A percentile compares a stretch with the other conserved stretches of the same genome.
phyloP scores from a whole-genome alignment of 2,797 vertebrate genomes.

The Hyperoplus immaculatus region DNA sequence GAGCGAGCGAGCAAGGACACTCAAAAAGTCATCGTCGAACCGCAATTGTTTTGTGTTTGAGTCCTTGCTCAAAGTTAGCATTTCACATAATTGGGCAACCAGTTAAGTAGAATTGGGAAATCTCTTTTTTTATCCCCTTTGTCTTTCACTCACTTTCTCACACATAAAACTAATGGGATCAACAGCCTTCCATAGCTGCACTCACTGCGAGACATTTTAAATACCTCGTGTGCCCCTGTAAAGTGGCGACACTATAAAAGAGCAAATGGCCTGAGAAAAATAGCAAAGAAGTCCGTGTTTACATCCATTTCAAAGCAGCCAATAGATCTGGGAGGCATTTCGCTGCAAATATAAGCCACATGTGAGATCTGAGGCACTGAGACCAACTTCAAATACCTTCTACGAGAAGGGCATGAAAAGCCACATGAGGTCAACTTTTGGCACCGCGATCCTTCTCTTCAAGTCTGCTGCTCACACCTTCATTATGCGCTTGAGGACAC shows the following conservation, averaged over 20 bases:
- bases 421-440: constrained; percentile 73
- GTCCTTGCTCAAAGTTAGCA: constrained; percentile 35
- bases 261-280: constrained; percentile 54
- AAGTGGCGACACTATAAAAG: constrained; percentile 55
- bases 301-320: constrained; percentile 74
- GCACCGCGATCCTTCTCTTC: constrained; percentile 59
- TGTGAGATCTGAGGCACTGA: constrained; percentile 73
- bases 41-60: constrained; percentile 66
- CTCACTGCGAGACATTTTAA: constrained; percentile 24
- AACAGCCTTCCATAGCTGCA: constrained; percentile 45
- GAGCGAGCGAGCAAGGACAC: constrained; percentile 55
- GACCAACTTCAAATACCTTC: constrained; percentile 73
- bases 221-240: constrained; percentile 40
- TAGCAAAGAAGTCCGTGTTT: constrained; percentile 65
- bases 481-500: constrained; percentile 39
- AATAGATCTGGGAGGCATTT: constrained; percentile 73
- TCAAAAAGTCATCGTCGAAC: constrained; percentile 52
- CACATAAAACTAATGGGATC: constrained; percentile 34
- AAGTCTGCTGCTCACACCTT: constrained; percentile 59
- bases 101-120: constrained; percentile 65
- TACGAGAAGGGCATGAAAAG: constrained; percentile 56
- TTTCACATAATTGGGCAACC: constrained; percentile 57
- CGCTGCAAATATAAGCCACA: constrained; percentile 76
- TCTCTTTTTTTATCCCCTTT: constrained; percentile 15
- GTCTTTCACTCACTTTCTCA: constrained; percentile 53